Base-by-base conservation (phyloP, 2,888 invertebrate species). In the Boloria euphrosyne region DNA sequence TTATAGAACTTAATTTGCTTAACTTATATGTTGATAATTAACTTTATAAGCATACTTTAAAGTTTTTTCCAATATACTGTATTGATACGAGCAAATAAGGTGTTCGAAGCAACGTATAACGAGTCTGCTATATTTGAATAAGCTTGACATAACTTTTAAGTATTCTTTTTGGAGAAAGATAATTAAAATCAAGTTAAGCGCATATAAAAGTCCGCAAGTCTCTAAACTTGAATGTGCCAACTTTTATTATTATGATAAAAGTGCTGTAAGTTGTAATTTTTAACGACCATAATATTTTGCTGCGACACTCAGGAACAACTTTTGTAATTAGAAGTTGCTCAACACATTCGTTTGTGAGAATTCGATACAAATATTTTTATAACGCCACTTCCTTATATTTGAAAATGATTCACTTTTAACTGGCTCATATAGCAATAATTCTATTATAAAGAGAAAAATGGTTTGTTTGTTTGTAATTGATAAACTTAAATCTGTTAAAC, bases 121-220 rank as follows among this genome's bases (percentile, higher is more conserved):
- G 57, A 57, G 27, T 22, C 57, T 57, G 22, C 13, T 22, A 27
- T 46, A 57, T 46, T 57, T 44, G 38, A 61, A 61, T 43, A 10
- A 10, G 31, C 31, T 31, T 18, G 38, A 18, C 38, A n/a, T 61
- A 31, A 51, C 51, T 61, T 51, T 61, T n/a, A n/a, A 55, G 49
- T 38, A 10, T 0, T 49, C n/a, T 51, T 61, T 43, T 16, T 17
- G 14, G 49, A 51, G 49, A 61, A 61, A 61, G 38, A 10, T 61
- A 61, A 57, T 57, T 57, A 46, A 57, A 57, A 57, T 46, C 57
- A 13, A 46, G 46, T 57, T 57, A 27, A 27, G 22, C 57, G 22
- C 57, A 57, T 46, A 57, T 22, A 57, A 46, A 57, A 16, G 44
- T 57, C 46, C 5, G 5, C 27, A 57, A 57, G 57, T 46, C 44